These are phyloP conservation scores for Sitta carolinensis DNA, from an alignment of 2,797 vertebrate genomes.

Conservation along the genomic window DNA sequence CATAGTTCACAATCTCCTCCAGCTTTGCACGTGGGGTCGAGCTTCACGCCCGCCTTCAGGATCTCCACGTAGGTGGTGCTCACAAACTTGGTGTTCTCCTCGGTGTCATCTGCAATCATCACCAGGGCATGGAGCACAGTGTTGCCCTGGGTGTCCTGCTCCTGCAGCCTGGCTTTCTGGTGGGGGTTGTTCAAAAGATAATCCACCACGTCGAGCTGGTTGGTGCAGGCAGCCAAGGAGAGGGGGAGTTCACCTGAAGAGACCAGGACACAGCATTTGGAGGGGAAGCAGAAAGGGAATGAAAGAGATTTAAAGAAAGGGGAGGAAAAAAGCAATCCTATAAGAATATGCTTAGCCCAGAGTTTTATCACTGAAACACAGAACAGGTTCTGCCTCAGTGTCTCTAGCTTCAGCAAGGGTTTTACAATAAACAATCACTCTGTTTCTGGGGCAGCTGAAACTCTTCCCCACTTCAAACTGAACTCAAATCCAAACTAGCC, in stretches of 20 bases:
- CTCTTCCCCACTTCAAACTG: neutral
- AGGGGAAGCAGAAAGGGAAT: neutral
- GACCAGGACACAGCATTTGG: neutral
- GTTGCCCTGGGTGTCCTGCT: conserved; percentile 87
- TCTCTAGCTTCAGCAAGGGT: neutral
- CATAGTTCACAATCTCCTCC: conserved; percentile 82
- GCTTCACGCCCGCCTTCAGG: conserved; percentile 73
- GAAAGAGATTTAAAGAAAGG: neutral
- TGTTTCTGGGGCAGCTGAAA: neutral
- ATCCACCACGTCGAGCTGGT: conserved; percentile 85
- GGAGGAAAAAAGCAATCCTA: neutral
- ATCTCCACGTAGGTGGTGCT: conserved; percentile 84
- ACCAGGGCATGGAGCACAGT: conserved; percentile 91
- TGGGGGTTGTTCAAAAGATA: conserved; percentile 85
- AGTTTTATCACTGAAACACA: neutral
- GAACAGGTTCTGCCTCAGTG: neutral
- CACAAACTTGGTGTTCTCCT: conserved; percentile 86
- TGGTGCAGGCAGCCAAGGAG: conserved; percentile 93
- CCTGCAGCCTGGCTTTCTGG: conserved; percentile 74
- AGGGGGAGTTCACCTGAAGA: conserved; percentile 89
- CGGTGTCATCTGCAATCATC: conserved; percentile 84
- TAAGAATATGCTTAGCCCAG: neutral
- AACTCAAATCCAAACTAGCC: neutral
- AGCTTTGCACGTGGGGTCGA: conserved; percentile 73
- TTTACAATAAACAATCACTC: neutral